Base-by-base conservation (phyloP, 2,888 invertebrate genomes). In the Drosophila dives region DNA sequence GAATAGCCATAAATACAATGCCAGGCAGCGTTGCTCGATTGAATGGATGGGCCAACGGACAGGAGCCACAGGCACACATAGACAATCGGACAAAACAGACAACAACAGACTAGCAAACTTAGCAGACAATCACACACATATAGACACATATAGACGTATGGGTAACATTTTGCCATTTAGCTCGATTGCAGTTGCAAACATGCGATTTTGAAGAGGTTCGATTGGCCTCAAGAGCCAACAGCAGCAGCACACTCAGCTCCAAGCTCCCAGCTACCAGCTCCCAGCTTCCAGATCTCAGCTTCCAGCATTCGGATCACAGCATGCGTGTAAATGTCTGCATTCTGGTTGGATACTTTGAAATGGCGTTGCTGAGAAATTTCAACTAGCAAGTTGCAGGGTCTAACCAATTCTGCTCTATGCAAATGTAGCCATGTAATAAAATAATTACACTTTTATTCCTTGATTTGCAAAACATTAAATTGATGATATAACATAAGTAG, bases 161-260 rank as follows among this genome's bases (percentile, higher is more conserved):
- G 84, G 73, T 86, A 85, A 89, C 90, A 81, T 90, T 90, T 79
- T 73, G 85, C 88, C 85, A 85, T 86, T 86, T 86, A 90, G 87
- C 89, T 81, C 90, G 85, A 86, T 86, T 90, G 85, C 85, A 81
- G 90, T 90, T 90, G 78, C 89, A 89, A 90, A 89, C 85, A 90
- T 86, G 89, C 85, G 85, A 86, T 86, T 89, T 89, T 90, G 85
- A 90, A 90, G 90, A 75, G 85, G 89, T 78, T 90, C 90, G 85
- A 85, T 89, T 90, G 90, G 87, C 90, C 72, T 60, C 55, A 65
- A 65, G 59, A 67, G 71, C 58, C 54, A 36, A 36, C 56, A 56
- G 69, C 67, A 60, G 55, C 86, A 50, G 63, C 72, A 26, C 29
- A 26, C 29, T 15, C 54, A 49, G 29, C 42, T 54, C 29, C 36